phyloP scores from a whole-genome alignment of 2,888 invertebrate species.

The Cephus pygmeus region DNA sequence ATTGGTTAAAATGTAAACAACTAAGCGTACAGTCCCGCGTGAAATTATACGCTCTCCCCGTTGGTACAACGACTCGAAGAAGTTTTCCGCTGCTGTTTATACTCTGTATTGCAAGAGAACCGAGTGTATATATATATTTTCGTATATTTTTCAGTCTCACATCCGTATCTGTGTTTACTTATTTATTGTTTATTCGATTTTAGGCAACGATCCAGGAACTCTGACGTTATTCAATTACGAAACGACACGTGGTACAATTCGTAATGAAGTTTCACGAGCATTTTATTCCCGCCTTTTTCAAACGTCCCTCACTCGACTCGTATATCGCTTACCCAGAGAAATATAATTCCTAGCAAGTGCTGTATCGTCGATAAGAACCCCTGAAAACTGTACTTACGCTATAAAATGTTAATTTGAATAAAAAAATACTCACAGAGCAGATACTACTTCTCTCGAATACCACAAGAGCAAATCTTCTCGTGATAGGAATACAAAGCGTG shows the following conservation, averaged over 20 bases:
- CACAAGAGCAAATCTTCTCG: neutral
- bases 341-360: neutral
- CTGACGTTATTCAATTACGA: neutral
- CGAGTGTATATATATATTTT: too few species aligned
- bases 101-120: neutral
- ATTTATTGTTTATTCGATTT: neutral
- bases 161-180: neutral
- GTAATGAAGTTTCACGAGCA: neutral
- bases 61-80: neutral
- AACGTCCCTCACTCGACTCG: neutral
- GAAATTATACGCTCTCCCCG: neutral
- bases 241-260: neutral
- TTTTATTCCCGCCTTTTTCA: neutral
- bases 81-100: neutral
- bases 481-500: neutral
- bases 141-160: neutral
- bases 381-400: neutral
- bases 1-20: constrained; percentile 64
- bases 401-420: neutral
- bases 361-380: neutral
- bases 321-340: neutral
- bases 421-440: neutral
- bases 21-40: constrained; percentile 52
- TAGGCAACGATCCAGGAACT: neutral
- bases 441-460: neutral